Evolutionary conservation across 2,888 invertebrate genomes (phyloP).

Genomic region (Epiblema foenella): DNA sequence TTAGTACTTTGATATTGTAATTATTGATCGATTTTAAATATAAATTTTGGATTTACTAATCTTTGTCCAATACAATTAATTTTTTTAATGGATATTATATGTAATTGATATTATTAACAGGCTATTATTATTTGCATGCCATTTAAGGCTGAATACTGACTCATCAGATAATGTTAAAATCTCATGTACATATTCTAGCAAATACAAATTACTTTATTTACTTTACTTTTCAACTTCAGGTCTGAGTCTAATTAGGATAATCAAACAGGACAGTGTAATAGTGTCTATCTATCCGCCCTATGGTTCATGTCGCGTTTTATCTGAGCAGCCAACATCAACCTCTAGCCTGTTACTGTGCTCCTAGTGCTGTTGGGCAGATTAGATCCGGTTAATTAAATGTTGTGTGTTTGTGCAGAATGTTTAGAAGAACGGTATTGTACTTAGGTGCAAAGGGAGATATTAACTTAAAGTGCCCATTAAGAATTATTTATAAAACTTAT

Average conservation of each 20-base stretch:
- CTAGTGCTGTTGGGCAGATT: slow-evolving; percentile 35
- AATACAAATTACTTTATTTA: too few relatives aligned
- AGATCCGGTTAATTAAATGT: slow-evolving; percentile 42
- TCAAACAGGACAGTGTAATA: slow-evolving; percentile 21
- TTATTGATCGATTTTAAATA: too few relatives aligned
- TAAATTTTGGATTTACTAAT: too few relatives aligned
- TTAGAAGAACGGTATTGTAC: slow-evolving; percentile 31
- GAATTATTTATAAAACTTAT: background rate
- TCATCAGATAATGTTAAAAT: too few relatives aligned
- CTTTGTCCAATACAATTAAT: too few relatives aligned
- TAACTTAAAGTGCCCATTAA: background rate
- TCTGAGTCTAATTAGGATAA: slow-evolving; percentile 27
- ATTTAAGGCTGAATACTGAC: too few relatives aligned
- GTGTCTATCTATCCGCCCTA: slow-evolving; percentile 38
- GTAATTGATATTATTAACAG: too few relatives aligned
- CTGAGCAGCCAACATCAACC: slow-evolving; percentile 39
- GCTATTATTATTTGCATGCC: too few relatives aligned
- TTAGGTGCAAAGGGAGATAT: background rate
- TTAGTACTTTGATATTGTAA: too few relatives aligned
- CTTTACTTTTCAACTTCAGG: slow-evolving; percentile 11
- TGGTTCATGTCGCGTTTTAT: slow-evolving; percentile 43
- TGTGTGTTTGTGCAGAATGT: slow-evolving; percentile 34
- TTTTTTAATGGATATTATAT: too few relatives aligned
- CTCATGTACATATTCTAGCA: too few relatives aligned
- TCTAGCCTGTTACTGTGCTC: slow-evolving; percentile 34